Evolutionary conservation across 2,797 vertebrate species (phyloP), one percentile per base, ranked within the genome.

Genomic region (Falco rusticolus): DNA sequence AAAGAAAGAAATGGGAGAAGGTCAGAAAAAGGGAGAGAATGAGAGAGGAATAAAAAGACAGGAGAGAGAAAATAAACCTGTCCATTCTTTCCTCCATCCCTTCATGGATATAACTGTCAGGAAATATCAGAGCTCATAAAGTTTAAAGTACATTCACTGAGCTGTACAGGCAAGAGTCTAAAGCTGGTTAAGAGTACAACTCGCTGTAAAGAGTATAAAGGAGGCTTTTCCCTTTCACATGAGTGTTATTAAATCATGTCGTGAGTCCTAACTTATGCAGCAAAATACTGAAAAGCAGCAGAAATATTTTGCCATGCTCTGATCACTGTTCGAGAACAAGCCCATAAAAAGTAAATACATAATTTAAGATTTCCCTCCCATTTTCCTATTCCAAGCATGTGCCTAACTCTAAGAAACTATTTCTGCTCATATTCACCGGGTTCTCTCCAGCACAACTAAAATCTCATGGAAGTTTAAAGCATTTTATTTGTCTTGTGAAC

Each of bases 81-180:
- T 95, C 95, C 43, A 88, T 95, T 96, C 95, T 96, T 97, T 92
- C 91, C 81, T 97, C 97, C 82, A 85, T 98, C 75, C 90, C 86
- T 95, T 98, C 89, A 93, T 89, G 96, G 95, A 96, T 97, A 82
- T 93, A 96, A 95, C 95, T 92, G 97, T 84, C 94, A 96, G 93
- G 72, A 96, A 96, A 91, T 82, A 96, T 95, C 81, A 96, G 97
- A 97, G 97, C 95, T 97, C 89, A 95, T 95, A 94, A 96, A 96
- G 93, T 97, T 97, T 94, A 87, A 97, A 97, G 91, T 98, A 98
- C 98, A 98, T 98, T 98, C 98, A 98, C 96, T 97, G 97, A 98
- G 97, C 97, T 98, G 97, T 93, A 98, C 97, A 97, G 96, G 96
- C 97, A 97, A 98, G 87, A 97, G 80, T 96, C 97, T 96, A 81